Conservation (phyloP, 2,113 vertebrate genomes). For the Tenebrosternarchus preto region DNA sequence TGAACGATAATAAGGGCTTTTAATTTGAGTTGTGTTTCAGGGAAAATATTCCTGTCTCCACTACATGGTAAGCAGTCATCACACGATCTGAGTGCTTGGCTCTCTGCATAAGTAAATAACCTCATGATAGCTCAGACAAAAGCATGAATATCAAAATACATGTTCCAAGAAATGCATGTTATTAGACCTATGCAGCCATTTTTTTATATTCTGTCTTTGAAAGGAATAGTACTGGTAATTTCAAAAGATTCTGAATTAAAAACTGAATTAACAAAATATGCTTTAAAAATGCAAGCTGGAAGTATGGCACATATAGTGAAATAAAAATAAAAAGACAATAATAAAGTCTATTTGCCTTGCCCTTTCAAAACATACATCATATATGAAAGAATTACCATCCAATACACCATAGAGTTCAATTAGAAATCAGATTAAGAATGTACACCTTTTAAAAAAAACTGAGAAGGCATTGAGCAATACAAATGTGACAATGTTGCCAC, state of each 20-base stretch:
- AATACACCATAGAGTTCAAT: not conserved
- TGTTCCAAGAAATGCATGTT: too few species aligned
- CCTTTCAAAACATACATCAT: too few species aligned
- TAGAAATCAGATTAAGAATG: not conserved
- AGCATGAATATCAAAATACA: not conserved
- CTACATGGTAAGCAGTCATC: not conserved
- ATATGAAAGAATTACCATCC: not conserved
- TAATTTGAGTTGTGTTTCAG: not conserved
- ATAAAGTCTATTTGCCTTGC: too few species aligned
- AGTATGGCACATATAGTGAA: not conserved
- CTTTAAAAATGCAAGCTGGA: not conserved
- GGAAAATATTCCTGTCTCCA: not conserved
- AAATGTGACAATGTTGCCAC: constrained; percentile 27
- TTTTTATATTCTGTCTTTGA: too few species aligned
- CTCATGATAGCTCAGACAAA: not conserved
- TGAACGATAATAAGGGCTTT: not conserved
- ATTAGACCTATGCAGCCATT: too few species aligned
- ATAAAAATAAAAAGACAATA: too few species aligned
- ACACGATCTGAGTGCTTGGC: not conserved
- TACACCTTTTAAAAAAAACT: not conserved
- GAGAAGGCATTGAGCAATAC: not conserved
- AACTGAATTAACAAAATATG: not conserved
- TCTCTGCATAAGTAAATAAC: not conserved
- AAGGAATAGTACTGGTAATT: not conserved
- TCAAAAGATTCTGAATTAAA: not conserved